Evolutionary conservation across 1,140 invertebrate genomes (phyloP).

Genomic region (Neodiprion pinetum): DNA sequence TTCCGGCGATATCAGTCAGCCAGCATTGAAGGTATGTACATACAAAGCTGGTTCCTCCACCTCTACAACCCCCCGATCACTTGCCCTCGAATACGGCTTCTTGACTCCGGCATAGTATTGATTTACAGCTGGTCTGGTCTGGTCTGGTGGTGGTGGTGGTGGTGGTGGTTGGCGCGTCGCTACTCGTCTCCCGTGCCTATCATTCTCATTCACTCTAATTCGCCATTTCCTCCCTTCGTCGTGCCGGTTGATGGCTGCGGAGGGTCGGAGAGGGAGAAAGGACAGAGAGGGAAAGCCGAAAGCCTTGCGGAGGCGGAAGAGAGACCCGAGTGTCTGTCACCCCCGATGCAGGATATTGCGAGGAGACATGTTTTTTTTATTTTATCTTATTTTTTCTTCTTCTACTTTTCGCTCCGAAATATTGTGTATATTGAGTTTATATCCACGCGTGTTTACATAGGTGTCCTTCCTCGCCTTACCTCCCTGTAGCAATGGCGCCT

Average conservation of each 20-base stretch:
- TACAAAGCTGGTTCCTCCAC: background rate
- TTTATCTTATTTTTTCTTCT: background rate
- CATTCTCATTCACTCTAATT: slow-evolving; percentile 47
- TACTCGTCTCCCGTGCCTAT: slow-evolving; percentile 31
- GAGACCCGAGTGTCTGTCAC: slow-evolving; percentile 16
- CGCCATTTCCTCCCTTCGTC: slow-evolving; percentile 40
- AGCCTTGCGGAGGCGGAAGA: slow-evolving; percentile 17
- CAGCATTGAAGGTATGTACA: slow-evolving; percentile 9
- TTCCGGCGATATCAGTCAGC: background rate
- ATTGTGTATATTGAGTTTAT: slow-evolving; percentile 40
- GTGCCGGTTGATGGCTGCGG: slow-evolving; percentile 23
- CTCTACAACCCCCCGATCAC: slow-evolving; percentile 27
- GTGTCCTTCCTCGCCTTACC: slow-evolving; percentile 16
- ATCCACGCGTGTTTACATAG: slow-evolving; percentile 31
- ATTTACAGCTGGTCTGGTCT: slow-evolving; percentile 39
- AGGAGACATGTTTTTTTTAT: slow-evolving; percentile 22
- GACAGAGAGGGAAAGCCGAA: slow-evolving; percentile 25
- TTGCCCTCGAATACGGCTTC: slow-evolving; percentile 32
- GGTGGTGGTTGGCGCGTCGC: slow-evolving; percentile 11
- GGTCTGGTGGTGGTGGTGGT: background rate
- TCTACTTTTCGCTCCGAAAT: slow-evolving; percentile 18
- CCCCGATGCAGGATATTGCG: slow-evolving; percentile 11
- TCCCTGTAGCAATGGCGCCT: background rate
- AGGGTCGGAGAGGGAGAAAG: slow-evolving; percentile 22
- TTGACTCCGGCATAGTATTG: slow-evolving; percentile 39